Conservation (phyloP, 2,797 vertebrate genomes). For the Allobates femoralis region DNA sequence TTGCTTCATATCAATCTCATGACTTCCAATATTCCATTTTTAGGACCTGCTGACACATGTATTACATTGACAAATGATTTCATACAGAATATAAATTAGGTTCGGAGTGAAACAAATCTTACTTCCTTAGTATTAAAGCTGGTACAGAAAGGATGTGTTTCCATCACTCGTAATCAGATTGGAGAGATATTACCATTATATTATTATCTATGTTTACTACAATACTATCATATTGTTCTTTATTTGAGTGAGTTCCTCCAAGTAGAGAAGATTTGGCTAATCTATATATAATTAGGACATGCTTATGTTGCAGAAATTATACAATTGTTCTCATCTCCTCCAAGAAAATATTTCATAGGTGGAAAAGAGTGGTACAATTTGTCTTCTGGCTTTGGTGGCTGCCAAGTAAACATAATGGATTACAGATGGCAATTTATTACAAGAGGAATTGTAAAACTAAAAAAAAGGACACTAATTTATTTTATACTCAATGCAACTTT, state of each 20-base stretch:
- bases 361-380: conserved; percentile 14
- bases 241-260: not conserved
- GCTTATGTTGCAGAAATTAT: conserved; percentile 48
- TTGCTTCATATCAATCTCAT: not conserved
- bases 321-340: conserved; percentile 37
- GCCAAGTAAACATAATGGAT: conserved; percentile 56
- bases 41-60: conserved; percentile 17
- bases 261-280: not conserved
- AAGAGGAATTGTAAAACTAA: conserved; percentile 10
- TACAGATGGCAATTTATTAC: conserved; percentile 51
- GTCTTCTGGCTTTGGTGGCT: conserved; percentile 26
- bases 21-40: conserved; percentile 2
- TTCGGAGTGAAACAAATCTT: not conserved
- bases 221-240: conserved; percentile 14
- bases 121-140: not conserved
- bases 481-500: not conserved
- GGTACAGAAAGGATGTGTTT: conserved; percentile 5
- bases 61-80: conserved; percentile 30
- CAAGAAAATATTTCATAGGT: conserved; percentile 38
- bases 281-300: not conserved
- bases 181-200: too few species aligned
- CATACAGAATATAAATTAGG: conserved; percentile 43
- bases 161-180: not conserved
- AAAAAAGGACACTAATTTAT: conserved; percentile 26
- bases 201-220: too few species aligned